Evolutionary conservation across 2,113 vertebrate genomes (phyloP).

Genomic region (Elaphurus davidianus): DNA sequence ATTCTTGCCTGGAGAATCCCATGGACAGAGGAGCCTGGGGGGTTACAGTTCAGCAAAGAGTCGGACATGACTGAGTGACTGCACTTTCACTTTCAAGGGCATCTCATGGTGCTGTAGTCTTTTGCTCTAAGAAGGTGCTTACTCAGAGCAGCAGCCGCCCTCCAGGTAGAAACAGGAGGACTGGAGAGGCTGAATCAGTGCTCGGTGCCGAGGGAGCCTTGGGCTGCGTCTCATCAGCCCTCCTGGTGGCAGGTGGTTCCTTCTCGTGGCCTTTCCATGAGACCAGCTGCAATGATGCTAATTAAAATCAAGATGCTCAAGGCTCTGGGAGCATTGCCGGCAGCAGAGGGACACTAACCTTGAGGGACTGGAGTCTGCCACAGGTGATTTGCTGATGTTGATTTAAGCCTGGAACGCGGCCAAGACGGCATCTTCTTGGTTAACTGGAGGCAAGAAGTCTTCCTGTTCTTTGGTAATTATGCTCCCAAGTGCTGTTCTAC

Average conservation of each 20-base stretch:
- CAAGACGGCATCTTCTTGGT: neutral
- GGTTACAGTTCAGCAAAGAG: neutral
- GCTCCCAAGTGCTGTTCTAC: neutral
- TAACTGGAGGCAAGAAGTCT: neutral
- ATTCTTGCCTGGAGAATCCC: neutral
- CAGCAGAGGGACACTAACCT: neutral
- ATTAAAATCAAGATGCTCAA: neutral
- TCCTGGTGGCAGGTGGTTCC: neutral
- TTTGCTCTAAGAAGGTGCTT: neutral
- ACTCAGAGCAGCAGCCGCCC: neutral
- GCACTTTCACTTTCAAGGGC: neutral
- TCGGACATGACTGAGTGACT: neutral
- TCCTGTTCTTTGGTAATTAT: neutral
- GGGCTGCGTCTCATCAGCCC: neutral
- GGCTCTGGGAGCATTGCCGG: neutral
- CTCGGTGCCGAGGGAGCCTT: fast-evolving
- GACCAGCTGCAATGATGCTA: neutral
- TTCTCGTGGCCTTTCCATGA: neutral
- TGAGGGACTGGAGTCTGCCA: neutral
- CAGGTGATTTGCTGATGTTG: fast-evolving
- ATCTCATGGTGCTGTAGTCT: fast-evolving
- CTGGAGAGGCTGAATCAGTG: fast-evolving
- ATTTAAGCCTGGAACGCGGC: neutral
- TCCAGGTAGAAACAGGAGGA: neutral
- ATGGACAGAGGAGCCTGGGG: neutral